Base-by-base conservation (phyloP, 2,888 invertebrate species). In the Lochmaea capreae region DNA sequence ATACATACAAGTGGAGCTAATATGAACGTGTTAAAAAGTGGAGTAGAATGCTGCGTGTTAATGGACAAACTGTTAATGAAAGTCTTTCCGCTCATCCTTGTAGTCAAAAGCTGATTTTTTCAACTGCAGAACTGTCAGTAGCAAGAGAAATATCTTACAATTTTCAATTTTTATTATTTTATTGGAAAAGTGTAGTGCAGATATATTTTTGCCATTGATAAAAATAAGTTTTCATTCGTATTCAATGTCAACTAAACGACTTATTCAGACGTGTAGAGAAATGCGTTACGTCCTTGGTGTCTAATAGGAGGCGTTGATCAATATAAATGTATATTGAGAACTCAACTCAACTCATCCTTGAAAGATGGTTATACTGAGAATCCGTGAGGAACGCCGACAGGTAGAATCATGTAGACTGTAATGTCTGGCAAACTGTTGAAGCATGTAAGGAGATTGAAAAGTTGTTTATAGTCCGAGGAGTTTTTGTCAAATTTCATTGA, bases 301-400 rank as follows among this genome's bases (percentile, higher is more conserved):
- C 43, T 42, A 43, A 43, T 42, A 42, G 10, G 43, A 11, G 18
- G 62, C 54, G 54, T 54, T 43, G 18, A 63, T 63, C 62, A 63
- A 63, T 63, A 42, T 62, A 18, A 63, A 63, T 18, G 14, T 42
- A 63, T 63, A 63, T 63, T 63, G 18, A 63, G 62, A 12, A 63
- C 11, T 42, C 14, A 63, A 63, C 42, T 42, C 43, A 12, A 63
- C 11, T 42, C 14, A 63, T 43, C 42, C 16, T 63, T 16, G 11
- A 63, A 16, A 18, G n/a, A 54, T 54, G 54, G 2, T 11, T n/a
- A 39, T 63, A 42, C 16, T 18, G 42, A 39, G 33, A 62, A 26
- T 26, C 8, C 8, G 46, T 52, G 42, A 33, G 65, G 52, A 65
- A 54, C 26, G 54, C 65, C n/a, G 52, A 52, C 65, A 65, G 65